These are phyloP conservation scores for Eupithecia vulgata DNA, from an alignment of 2,888 invertebrate species.

Conservation along the genomic window DNA sequence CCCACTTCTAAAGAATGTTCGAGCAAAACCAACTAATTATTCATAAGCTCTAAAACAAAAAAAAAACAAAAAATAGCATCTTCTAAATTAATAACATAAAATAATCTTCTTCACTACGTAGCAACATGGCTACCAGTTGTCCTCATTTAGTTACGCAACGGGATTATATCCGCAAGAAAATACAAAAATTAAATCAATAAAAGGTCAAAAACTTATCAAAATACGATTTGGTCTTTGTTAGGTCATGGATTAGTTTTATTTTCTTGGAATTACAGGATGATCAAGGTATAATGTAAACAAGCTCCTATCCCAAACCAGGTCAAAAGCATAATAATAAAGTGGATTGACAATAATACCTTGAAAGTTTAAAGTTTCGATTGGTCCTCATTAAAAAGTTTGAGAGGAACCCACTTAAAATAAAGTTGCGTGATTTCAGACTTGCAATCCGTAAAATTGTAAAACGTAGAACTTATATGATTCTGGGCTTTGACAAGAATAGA, in stretches of 20 bases:
- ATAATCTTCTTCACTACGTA: too few species aligned
- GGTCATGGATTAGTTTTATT: background rate
- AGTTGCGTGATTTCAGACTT: background rate
- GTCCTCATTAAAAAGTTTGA: background rate
- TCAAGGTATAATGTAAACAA: background rate
- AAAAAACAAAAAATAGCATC: too few species aligned
- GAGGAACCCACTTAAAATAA: background rate
- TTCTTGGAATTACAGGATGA: background rate
- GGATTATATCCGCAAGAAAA: background rate
- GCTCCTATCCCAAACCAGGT: background rate
- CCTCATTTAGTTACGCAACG: too few species aligned
- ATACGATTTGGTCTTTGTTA: too few species aligned
- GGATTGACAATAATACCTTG: background rate
- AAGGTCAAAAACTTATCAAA: too few species aligned
- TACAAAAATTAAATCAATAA: background rate
- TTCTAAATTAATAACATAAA: too few species aligned
- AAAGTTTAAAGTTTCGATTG: background rate
- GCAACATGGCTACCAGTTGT: too few species aligned
- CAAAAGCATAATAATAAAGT: background rate
- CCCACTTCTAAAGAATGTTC: too few species aligned
- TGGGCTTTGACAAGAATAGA: too few species aligned
- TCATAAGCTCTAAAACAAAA: too few species aligned
- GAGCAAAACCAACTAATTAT: too few species aligned
- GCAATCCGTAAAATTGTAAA: background rate
- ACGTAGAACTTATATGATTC: background rate